Base-by-base conservation (phyloP, 2,888 invertebrate genomes). In the Microctonus hyperodae region DNA sequence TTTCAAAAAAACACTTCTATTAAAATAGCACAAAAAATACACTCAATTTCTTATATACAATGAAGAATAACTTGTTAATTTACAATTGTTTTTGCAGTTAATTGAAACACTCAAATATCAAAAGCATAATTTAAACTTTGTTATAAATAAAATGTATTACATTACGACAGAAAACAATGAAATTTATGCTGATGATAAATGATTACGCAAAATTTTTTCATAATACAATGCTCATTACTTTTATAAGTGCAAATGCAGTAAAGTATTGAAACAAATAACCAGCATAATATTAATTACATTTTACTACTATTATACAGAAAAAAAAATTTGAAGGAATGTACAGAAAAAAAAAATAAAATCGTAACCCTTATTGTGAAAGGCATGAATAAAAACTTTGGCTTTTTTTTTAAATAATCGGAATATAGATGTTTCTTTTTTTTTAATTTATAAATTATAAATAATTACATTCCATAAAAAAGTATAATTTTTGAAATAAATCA, bases 341-440 rank as follows among this genome's bases (percentile, higher is more conserved):
- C 23, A 51, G 28, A 51, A 11, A 51, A 28, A 51, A n/a, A n/a
- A n/a, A n/a, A n/a, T n/a, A n/a, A n/a, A n/a, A n/a, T n/a, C n/a
- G n/a, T n/a, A n/a, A n/a, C n/a, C n/a, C n/a, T n/a, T n/a, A n/a
- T n/a, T n/a, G n/a, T n/a, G n/a, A n/a, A n/a, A n/a, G n/a, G n/a
- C 0, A 51, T n/a, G 2, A 51, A 28, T 51, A 25, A 28, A 11
- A 55, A 55, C 55, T 55, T 55, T 55, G 55, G 55, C 33, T 55
- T 31, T 55, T 31, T 50, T 23, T 51, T 28, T 55, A 55, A 55
- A 31, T 22, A 51, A 25, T 51, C 23, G 25, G 16, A 44, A 51
- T 51, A 33, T 10, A 20, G 3, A 22, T 55, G 5, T 33, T 55
- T 31, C n/a, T n/a, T 28, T 28, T 51, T 13, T 50, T 13, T 16